Percentiles rank a stretch among this genome's conserved stretches.
Evolutionary conservation across 1,140 invertebrate genomes (phyloP).

Genomic region (Cydia strobilella): DNA sequence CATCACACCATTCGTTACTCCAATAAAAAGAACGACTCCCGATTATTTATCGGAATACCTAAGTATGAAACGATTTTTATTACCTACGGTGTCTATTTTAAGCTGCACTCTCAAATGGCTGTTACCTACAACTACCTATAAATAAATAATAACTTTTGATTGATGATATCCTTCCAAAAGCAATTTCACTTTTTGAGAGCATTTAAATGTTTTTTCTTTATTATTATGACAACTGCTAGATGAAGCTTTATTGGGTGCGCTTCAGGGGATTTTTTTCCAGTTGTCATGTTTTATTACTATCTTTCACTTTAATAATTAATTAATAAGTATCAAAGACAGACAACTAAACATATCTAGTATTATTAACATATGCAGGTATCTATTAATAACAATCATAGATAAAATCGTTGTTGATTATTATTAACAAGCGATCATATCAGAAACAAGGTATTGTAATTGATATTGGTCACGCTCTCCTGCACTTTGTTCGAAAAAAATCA

Average conservation of each 20-base stretch:
- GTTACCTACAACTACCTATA: slow-evolving; percentile 49
- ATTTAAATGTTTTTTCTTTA: slow-evolving; percentile 7
- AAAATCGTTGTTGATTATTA: slow-evolving; percentile 19
- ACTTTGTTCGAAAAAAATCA: background rate
- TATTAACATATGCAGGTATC: background rate
- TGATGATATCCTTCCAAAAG: slow-evolving; percentile 44
- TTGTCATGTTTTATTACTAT: background rate
- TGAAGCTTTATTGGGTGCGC: slow-evolving; percentile 21
- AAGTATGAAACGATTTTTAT: slow-evolving; percentile 67
- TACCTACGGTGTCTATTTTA: slow-evolving; percentile 68
- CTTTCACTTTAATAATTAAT: background rate
- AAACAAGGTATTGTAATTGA: slow-evolving; percentile 1
- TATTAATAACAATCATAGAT: slow-evolving; percentile 17
- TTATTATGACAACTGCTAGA: slow-evolving; percentile 28
- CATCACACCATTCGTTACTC: slow-evolving; percentile 77
- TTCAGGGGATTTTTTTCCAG: background rate
- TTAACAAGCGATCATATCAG: slow-evolving; percentile 15
- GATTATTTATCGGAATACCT: slow-evolving; percentile 74
- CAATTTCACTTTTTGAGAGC: slow-evolving; percentile 41
- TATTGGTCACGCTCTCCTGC: slow-evolving; percentile 9
- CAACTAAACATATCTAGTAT: background rate
- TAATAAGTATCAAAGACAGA: background rate
- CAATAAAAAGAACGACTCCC: slow-evolving; percentile 77
- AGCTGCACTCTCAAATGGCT: slow-evolving; percentile 54
- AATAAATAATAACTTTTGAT: slow-evolving; percentile 60